A percentile compares a stretch with the other conserved stretches of the same genome.
These are phyloP conservation scores for Drosophila seguyi DNA, from an alignment of 1,140 invertebrate genomes.

Conservation along the genomic window DNA sequence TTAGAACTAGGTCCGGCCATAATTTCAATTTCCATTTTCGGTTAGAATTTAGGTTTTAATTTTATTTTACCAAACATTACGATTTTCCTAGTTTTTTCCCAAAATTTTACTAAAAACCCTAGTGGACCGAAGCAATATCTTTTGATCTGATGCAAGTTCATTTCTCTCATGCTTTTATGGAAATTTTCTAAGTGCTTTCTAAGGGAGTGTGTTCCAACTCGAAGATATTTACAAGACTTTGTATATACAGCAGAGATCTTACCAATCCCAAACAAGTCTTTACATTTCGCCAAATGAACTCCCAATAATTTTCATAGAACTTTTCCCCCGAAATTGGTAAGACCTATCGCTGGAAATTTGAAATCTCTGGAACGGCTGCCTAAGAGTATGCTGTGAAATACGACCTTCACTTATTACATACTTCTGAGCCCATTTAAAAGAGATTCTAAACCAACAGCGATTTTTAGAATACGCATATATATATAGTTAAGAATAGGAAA, in stretches of 20 bases:
- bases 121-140: neutral
- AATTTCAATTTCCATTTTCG: no score
- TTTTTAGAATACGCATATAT: neutral
- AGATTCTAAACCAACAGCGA: neutral
- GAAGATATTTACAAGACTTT: conserved; percentile 37
- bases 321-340: conserved; percentile 29
- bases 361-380: neutral
- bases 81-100: neutral
- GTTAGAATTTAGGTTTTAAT: no score
- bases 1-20: no score
- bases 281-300: neutral
- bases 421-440: neutral
- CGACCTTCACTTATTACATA: neutral
- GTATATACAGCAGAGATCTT: conserved; percentile 39
- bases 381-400: neutral
- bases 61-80: neutral
- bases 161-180: conserved; percentile 42
- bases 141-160: conserved; percentile 1
- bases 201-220: conserved; percentile 15
- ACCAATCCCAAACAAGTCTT: conserved; percentile 16
- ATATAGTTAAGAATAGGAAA: no score
- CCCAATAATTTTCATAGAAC: neutral
- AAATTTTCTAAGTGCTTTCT: conserved; percentile 4
- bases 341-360: neutral
- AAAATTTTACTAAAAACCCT: neutral